These are phyloP conservation scores for Danaus chrysippus DNA, from an alignment of 2,888 invertebrate species.

Conservation along the genomic window DNA sequence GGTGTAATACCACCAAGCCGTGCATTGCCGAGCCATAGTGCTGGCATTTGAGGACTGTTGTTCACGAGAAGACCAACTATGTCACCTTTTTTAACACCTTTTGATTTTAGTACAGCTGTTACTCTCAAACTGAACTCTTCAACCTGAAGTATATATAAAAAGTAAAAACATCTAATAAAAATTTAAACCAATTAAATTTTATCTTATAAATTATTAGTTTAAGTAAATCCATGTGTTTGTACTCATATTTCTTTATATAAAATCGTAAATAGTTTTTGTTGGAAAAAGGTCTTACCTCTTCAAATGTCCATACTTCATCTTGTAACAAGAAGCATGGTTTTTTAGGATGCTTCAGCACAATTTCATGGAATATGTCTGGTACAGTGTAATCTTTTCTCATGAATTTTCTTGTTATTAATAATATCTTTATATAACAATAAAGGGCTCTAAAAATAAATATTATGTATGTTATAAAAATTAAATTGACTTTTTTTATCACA, in stretches of 20 bases:
- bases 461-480: neutral
- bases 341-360: constrained; percentile 87
- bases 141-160: constrained; percentile 74
- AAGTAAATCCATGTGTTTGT: neutral
- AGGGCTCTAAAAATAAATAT: constrained; percentile 81
- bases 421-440: constrained; percentile 81
- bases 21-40: constrained; percentile 94
- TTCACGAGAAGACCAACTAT: constrained; percentile 93
- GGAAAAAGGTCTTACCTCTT: constrained; percentile 77
- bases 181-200: neutral
- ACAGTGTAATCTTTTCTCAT: constrained; percentile 85
- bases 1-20: constrained; percentile 92
- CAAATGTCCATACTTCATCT: constrained; percentile 91
- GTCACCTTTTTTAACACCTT: constrained; percentile 92
- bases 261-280: neutral
- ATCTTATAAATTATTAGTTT: neutral
- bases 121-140: constrained; percentile 93
- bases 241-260: no score
- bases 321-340: constrained; percentile 91
- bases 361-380: constrained; percentile 87
- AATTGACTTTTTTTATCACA: neutral
- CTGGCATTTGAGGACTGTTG: constrained; percentile 94
- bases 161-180: neutral
- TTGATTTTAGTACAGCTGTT: constrained; percentile 87
- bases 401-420: constrained; percentile 81